These are phyloP conservation scores for Sapayoa aenigma DNA, from an alignment of 2,113 vertebrate species.

Conservation along the genomic window DNA sequence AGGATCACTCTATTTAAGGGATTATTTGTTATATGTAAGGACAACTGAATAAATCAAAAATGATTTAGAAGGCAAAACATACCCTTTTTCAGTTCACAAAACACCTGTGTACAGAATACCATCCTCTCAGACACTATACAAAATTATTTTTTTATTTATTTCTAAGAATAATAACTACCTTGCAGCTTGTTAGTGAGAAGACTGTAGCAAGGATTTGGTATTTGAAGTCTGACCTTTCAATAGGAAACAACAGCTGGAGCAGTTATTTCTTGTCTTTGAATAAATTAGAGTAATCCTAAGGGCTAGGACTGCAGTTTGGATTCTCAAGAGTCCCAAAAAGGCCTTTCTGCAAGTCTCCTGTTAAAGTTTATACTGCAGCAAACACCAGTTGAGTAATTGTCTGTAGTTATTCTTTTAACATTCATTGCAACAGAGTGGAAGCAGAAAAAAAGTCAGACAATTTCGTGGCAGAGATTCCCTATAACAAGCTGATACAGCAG, in stretches of 20 bases:
- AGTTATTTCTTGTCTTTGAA: not conserved
- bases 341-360: not conserved
- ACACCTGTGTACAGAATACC: not conserved
- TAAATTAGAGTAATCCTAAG: not conserved
- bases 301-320: not conserved
- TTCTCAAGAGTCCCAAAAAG: not conserved
- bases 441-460: not conserved
- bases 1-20: not conserved
- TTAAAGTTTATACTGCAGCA: not conserved
- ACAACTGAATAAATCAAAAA: slow-evolving; percentile 1
- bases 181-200: slow-evolving; percentile 1
- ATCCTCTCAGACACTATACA: not conserved
- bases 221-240: slow-evolving; percentile 55
- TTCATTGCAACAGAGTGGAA: not conserved
- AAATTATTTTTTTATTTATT: not conserved
- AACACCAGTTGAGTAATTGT: not conserved
- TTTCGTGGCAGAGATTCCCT: not conserved
- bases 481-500: accelerated
- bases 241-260: not conserved
- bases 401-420: not conserved
- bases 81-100: not conserved
- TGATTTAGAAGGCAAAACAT: not conserved
- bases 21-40: not conserved
- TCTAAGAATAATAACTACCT: not conserved
- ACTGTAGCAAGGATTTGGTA: not conserved